phyloP scores from a whole-genome alignment of 2,888 invertebrate genomes.

The Acronicta psi region DNA sequence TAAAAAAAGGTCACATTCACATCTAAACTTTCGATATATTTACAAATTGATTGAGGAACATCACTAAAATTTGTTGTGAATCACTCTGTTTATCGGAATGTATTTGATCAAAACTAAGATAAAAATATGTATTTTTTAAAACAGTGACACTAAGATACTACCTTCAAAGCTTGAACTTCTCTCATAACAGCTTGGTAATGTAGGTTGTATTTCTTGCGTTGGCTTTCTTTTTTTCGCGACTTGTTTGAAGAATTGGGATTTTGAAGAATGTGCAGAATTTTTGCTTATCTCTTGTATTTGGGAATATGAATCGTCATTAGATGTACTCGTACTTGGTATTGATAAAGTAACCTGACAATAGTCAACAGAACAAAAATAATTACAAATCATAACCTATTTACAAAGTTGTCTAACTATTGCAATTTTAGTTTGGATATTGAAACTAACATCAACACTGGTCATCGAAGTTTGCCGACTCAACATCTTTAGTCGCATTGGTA shows the following conservation, averaged over 20 bases:
- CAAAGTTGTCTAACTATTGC: conserved; percentile 28
- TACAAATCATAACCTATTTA: conserved; percentile 30
- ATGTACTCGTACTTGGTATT: conserved; percentile 21
- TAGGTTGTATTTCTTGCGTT: conserved; percentile 33
- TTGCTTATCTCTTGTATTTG: conserved; percentile 28
- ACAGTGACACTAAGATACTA: conserved; percentile 24
- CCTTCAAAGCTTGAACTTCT: conserved; percentile 53
- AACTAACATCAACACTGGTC: conserved; percentile 38
- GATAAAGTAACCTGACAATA: conserved; percentile 30
- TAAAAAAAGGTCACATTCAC: conserved; percentile 21
- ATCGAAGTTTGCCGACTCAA: conserved; percentile 31
- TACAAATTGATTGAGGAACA: conserved; percentile 20
- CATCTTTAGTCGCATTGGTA: conserved; percentile 32
- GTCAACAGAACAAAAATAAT: conserved; percentile 21
- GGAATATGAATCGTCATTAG: conserved; percentile 16
- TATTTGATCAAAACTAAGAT: conserved; percentile 17
- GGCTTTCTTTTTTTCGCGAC: conserved; percentile 28
- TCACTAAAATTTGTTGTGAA: conserved; percentile 14
- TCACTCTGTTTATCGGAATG: conserved; percentile 19
- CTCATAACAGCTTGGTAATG: conserved; percentile 32
- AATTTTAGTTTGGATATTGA: conserved; percentile 39
- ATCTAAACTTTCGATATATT: conserved; percentile 28
- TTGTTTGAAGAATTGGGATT: conserved; percentile 33
- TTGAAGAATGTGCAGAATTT: conserved; percentile 17
- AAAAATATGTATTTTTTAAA: conserved; percentile 18